Percentiles rank a stretch among this genome's conserved stretches.
Evolutionary conservation across 2,113 vertebrate genomes (phyloP).

Genomic region (human): DNA sequence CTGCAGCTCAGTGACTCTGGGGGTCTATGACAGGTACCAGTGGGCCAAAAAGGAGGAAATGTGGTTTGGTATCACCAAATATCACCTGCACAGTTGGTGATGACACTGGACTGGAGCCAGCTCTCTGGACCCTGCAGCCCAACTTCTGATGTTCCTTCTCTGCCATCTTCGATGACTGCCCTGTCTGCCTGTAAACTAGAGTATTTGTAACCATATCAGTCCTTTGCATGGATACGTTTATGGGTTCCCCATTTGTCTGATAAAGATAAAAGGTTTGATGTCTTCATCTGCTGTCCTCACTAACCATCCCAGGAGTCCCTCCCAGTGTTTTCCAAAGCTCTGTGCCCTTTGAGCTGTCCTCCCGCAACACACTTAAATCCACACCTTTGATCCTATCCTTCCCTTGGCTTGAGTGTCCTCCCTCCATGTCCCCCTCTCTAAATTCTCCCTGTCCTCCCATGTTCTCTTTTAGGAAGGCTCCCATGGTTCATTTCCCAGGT

Average conservation of each 20-base stretch:
- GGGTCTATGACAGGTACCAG: background rate
- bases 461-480: background rate
- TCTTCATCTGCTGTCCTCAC: background rate
- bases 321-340: background rate
- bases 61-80: background rate
- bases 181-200: background rate
- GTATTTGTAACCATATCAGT: background rate
- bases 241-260: background rate
- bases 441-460: background rate
- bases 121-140: background rate
- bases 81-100: background rate
- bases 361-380: background rate
- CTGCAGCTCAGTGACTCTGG: conserved; percentile 4
- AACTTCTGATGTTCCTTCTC: background rate
- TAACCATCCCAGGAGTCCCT: background rate
- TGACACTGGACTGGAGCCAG: background rate
- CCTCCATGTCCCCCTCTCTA: background rate
- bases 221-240: background rate
- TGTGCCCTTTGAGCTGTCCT: background rate
- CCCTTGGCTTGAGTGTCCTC: background rate
- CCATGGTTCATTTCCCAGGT: background rate
- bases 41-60: background rate
- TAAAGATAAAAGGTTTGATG: background rate
- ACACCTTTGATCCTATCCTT: background rate
- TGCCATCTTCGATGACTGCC: background rate